phyloP scores from a whole-genome alignment of 2,113 vertebrate genomes.

The Corythornis vintsioides region DNA sequence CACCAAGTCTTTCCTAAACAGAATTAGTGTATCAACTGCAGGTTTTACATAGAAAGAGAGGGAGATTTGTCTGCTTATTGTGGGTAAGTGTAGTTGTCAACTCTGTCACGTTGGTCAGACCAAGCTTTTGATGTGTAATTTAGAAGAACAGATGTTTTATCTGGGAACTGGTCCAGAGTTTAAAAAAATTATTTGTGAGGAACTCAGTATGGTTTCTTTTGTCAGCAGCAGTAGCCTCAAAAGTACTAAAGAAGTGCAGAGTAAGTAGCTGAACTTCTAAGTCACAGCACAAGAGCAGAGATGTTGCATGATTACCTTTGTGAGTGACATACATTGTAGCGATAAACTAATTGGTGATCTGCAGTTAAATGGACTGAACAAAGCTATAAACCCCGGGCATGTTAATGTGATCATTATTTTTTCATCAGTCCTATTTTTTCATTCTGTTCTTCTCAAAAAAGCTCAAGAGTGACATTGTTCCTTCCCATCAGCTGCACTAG shows the following conservation, averaged over 20 bases:
- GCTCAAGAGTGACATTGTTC: neutral
- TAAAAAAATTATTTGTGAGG: neutral
- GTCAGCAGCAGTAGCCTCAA: neutral
- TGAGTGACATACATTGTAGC: neutral
- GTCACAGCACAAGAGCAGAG: neutral
- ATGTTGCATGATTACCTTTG: neutral
- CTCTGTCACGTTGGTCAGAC: neutral
- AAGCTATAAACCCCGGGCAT: neutral
- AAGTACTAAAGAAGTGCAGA: neutral
- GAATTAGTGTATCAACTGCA: neutral
- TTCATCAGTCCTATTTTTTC: neutral
- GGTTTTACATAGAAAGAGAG: conserved; percentile 1
- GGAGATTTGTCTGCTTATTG: neutral
- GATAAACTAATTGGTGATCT: neutral
- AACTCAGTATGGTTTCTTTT: neutral
- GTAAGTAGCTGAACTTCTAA: neutral
- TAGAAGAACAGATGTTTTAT: conserved; percentile 61
- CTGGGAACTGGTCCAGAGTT: conserved; percentile 42
- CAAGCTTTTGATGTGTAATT: conserved; percentile 6
- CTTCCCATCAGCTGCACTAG: neutral
- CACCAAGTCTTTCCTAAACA: neutral
- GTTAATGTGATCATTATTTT: neutral
- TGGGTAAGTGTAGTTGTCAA: conserved; percentile 19
- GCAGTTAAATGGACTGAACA: neutral
- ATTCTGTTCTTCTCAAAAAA: neutral